Base-by-base conservation (phyloP, 2,797 vertebrate genomes). In the Anolis apletophallus region DNA sequence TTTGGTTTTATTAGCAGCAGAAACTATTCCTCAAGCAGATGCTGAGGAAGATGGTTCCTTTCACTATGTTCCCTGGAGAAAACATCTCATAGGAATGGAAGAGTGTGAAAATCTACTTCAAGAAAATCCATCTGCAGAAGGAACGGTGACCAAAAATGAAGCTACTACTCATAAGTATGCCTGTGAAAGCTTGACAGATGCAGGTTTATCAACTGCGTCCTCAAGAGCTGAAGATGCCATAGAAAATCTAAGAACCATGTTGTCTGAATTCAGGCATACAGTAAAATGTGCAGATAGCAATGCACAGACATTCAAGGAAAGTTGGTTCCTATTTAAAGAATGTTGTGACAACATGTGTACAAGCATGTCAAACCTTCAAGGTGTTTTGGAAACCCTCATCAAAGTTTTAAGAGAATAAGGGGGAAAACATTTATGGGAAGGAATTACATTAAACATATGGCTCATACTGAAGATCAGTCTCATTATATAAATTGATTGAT, bases 1-100 rank as follows among this genome's bases (percentile, higher is more conserved):
- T 14, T n/a, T 83, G 40, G 23, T 26, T 52, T 21, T 59, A 29
- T 73, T 68, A 77, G 11, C 8, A 1, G 5, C 54, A 1, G 68
- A 83, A 79, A 73, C 32, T 32, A 71, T 26, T 59, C 29, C 13
- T 11, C 64, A 72, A 12, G 6, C 23, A 26, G 55, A 61, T 64
- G 23, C 19, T 54, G 55, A 73, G 11, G 81, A 83, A 64, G 46
- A 2, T 5, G 12, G 2, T 79, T 77, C n/a, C n/a, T 52, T 46
- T 36, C 54, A 52, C 11, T 87, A 83, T 46, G 79, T 83, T 83
- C 86, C 81, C 2, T 83, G 86, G 86, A 87, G 86, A 68, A 87
- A 79, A 54, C 81, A 87, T 54, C 74, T 87, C 67, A 19, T 64
- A 46, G 81, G 46, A 54, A 79, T 4, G 19, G 86, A 83, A 69